Conservation (phyloP, 1,140 invertebrate species). For the Nasonia giraulti region DNA sequence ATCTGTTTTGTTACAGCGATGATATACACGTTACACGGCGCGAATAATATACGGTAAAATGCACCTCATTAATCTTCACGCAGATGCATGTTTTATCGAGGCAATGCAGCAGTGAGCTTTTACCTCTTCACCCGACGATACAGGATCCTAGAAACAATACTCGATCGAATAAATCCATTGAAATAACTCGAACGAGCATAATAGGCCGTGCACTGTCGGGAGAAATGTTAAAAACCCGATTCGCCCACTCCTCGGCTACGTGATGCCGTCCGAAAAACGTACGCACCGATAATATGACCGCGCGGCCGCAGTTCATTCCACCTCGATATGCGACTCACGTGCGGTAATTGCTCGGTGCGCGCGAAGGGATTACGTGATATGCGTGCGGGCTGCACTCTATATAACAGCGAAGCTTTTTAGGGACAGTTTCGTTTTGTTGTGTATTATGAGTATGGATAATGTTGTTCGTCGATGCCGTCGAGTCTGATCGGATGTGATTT, state of each 20-base stretch:
- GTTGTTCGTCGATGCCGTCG: not conserved
- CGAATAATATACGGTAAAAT: no score
- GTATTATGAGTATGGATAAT: no score
- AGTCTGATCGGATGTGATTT: not conserved
- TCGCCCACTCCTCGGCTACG: no score
- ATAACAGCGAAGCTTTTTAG: not conserved
- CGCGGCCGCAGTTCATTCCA: not conserved
- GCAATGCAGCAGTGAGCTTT: no score
- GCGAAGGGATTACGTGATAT: not conserved
- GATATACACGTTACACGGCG: no score
- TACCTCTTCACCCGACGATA: no score
- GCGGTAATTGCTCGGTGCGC: not conserved
- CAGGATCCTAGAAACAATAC: no score
- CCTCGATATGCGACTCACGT: not conserved
- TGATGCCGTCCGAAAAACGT: not conserved
- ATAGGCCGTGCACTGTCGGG: not conserved
- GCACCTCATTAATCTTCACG: no score
- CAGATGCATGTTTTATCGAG: no score
- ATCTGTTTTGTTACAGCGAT: no score
- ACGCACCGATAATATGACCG: not conserved
- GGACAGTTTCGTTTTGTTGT: not conserved
- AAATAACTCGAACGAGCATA: not conserved
- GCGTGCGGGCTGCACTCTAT: not conserved
- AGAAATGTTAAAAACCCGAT: not conserved
- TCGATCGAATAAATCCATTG: no score